phyloP scores from a whole-genome alignment of 2,113 vertebrate genomes.

The Zingel zingel region DNA sequence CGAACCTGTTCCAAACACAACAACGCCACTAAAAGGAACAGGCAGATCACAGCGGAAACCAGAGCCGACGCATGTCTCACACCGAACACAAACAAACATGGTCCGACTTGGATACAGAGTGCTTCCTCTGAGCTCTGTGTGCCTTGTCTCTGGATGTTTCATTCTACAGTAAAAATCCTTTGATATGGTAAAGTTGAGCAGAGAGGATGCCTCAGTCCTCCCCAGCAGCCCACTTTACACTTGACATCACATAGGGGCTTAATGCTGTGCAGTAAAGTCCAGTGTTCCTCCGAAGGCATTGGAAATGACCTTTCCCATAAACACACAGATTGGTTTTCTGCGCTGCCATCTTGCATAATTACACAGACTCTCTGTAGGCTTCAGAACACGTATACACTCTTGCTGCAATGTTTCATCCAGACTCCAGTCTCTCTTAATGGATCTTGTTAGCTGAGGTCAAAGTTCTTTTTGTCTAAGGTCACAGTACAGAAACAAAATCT shows the following conservation, averaged over 20 bases:
- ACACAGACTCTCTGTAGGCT: slow-evolving; percentile 52
- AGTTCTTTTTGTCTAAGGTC: slow-evolving; percentile 61
- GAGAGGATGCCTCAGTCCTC: slow-evolving; percentile 54
- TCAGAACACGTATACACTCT: slow-evolving; percentile 28
- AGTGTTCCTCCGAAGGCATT: slow-evolving; percentile 64
- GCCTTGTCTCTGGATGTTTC: slow-evolving; percentile 37
- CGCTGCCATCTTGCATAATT: slow-evolving; percentile 72
- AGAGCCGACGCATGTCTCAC: slow-evolving; percentile 19
- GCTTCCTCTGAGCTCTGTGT: slow-evolving; percentile 28
- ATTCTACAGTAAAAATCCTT: slow-evolving; percentile 40
- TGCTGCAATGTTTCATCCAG: slow-evolving; percentile 53
- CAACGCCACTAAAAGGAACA: slow-evolving; percentile 28
- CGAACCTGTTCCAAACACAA: slow-evolving; percentile 45
- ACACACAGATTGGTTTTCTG: slow-evolving; percentile 65
- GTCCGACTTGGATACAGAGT: slow-evolving; percentile 16
- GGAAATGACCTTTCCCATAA: slow-evolving; percentile 73
- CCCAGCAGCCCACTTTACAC: slow-evolving; percentile 68
- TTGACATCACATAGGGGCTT: slow-evolving; percentile 68
- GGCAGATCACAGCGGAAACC: slow-evolving; percentile 47
- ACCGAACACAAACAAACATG: slow-evolving; percentile 43
- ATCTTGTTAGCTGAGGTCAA: slow-evolving; percentile 74
- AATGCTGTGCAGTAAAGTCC: slow-evolving; percentile 59
- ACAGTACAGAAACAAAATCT: slow-evolving; percentile 52
- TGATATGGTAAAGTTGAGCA: slow-evolving; percentile 46
- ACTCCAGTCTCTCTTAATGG: slow-evolving; percentile 56